These are phyloP conservation scores for Bufo gargarizans DNA, from an alignment of 2,113 vertebrate species.

Conservation along the genomic window DNA sequence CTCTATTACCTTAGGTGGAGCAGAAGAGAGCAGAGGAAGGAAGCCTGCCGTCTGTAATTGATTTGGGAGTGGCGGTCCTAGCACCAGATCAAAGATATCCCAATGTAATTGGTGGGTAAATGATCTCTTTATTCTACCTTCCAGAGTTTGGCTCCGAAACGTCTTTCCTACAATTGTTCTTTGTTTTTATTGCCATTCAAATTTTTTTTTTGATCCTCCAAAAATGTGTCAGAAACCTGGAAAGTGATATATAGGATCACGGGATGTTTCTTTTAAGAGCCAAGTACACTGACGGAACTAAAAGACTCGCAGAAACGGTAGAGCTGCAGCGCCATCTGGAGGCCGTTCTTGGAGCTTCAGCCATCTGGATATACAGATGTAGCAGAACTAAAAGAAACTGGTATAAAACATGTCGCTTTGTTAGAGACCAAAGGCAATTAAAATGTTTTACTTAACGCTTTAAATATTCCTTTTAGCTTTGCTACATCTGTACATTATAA, in stretches of 20 bases:
- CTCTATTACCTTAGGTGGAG: conserved; percentile 30
- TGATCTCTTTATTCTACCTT: conserved; percentile 63
- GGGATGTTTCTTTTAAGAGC: not conserved
- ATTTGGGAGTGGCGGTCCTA: conserved; percentile 62
- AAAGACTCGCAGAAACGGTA: conserved; percentile 6
- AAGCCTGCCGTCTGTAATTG: conserved; percentile 64
- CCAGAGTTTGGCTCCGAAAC: conserved; percentile 48
- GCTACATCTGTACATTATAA: no score
- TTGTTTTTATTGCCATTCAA: conserved; percentile 16
- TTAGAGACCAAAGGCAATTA: no score
- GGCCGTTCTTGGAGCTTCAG: conserved; percentile 49
- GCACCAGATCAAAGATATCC: conserved; percentile 56
- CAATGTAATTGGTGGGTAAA: conserved; percentile 54
- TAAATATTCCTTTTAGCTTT: no score
- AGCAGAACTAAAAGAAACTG: no score
- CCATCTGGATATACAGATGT: not conserved
- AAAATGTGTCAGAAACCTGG: conserved; percentile 51
- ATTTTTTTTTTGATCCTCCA: conserved; percentile 57
- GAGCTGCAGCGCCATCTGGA: conserved; percentile 71
- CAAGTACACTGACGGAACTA: not conserved
- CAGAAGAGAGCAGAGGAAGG: conserved; percentile 61
- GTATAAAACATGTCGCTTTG: no score
- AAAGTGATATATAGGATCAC: conserved; percentile 16
- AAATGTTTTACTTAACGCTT: no score
- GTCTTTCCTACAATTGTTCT: conserved; percentile 36